Evolutionary conservation across 2,113 vertebrate species (phyloP), one percentile per base, ranked within the genome.

Genomic region (Mohoua ochrocephala): DNA sequence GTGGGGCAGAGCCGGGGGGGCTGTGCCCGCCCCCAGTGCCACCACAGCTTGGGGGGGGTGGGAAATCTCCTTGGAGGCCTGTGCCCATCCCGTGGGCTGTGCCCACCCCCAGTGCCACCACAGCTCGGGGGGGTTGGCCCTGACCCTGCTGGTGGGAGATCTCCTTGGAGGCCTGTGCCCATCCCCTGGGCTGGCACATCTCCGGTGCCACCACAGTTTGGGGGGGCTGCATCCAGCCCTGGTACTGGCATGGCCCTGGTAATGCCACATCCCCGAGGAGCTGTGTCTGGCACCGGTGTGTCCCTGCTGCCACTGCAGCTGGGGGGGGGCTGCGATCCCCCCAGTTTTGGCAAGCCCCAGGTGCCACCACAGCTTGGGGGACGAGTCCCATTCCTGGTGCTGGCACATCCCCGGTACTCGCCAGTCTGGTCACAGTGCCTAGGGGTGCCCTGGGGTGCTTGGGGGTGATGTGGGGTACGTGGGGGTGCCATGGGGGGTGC

Each of bases 161-260:
- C n/a, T n/a, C n/a, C n/a, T n/a, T n/a, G n/a, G n/a, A n/a, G n/a
- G n/a, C n/a, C n/a, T n/a, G n/a, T 60, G 37, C 54, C 39, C 13
- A 1, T 61, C 17, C 31, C 14, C 5, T 21, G 24, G 15, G 22
- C 16, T 63, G 56, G 41, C 35, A 10, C 20, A 7, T 47, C 39
- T 17, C 26, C 0, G 1, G 31, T 44, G 21, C 19, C 20, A 30
- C 13, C n/a, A 6, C 21, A 37, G 2, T 2, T 7, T n/a, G 18
- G 4, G 27, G 27, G 17, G 13, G 8, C 27, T 45, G 31, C 18
- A 37, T 11, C 49, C 21, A 22, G 2, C 11, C 8, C 9, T 56
- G 50, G 24, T 53, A 8, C 78, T 56, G 52, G 18, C 47, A 41
- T 6, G 30, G 33, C 57, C 37, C 15, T 2, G 8, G 30, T 8